phyloP scores from a whole-genome alignment of 2,113 vertebrate genomes.

The Bothrops jararaca region DNA sequence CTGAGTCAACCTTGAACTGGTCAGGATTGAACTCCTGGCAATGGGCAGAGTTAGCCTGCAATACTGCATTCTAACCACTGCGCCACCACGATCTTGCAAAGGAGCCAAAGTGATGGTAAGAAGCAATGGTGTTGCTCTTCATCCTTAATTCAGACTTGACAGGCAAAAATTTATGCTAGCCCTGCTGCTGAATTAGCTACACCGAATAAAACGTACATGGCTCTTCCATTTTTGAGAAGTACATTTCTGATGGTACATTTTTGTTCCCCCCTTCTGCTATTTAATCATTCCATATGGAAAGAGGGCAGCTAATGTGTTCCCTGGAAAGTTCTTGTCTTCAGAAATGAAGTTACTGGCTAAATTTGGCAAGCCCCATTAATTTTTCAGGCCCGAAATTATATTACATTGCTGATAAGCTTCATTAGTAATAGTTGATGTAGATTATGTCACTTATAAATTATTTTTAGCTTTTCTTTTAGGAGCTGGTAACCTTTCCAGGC shows the following conservation, averaged over 20 bases:
- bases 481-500: conserved; percentile 17
- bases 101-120: conserved; percentile 23
- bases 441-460: background rate
- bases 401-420: background rate
- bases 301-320: background rate
- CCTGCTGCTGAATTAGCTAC: conserved; percentile 40
- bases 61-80: background rate
- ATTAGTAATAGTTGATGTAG: background rate
- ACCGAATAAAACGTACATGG: background rate
- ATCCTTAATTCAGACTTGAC: conserved; percentile 59
- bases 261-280: background rate
- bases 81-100: background rate
- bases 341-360: background rate
- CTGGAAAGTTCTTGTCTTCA: background rate
- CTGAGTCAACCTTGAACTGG: background rate
- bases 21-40: background rate
- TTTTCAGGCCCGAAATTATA: background rate
- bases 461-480: conserved; percentile 33
- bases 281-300: background rate
- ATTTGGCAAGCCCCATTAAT: background rate
- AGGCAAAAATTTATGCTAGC: conserved; percentile 57
- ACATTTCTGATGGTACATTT: background rate
- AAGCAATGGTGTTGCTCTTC: conserved; percentile 32
- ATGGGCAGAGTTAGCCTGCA: background rate
- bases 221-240: background rate